Evolutionary conservation across 1,140 invertebrate species (phyloP), one percentile per base, ranked within the genome.

Genomic region (Drosophila sechellia): DNA sequence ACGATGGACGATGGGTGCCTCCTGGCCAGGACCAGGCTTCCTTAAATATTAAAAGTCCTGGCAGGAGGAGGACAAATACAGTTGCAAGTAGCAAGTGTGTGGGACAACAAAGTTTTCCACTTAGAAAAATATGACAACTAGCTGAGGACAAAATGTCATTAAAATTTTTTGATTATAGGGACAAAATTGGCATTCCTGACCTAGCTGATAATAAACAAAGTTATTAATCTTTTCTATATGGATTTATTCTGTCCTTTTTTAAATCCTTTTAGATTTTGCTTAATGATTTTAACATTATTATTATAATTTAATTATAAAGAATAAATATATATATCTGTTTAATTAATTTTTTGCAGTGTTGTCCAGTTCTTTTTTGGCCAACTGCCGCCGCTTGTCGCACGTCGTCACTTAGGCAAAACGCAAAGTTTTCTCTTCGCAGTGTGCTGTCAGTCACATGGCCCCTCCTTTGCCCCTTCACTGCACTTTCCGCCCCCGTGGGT

Each of bases 341-440:
- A 5, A 5, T 39, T 5, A n/a, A 42, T 43, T 43, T 43, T 11
- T 63, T 27, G 0, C 31, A 15, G 15, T 50, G 52, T 11, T 27
- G 12, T 5, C 22, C 40, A 37, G 11, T 40, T 52, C 58, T 72
- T 39, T 61, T 55, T 43, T 60, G 10, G 37, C 58, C 69, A 73
- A 74, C 59, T 64, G 57, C 61, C 66, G 69, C 59, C 83, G 78
- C 83, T 79, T 87, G 83, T 86, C 79, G 79, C 83, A 86, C 83
- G 83, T 86, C 83, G 83, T 86, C 83, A 87, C 83, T 87, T 87
- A 87, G 81, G 83, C 83, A 83, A 87, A 86, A 86, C 83, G 70
- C 58, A 86, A 86, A 86, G 83, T 86, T 86, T 87, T 50, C 74
- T 59, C 54, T 17, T 73, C 57, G 61, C 61, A 68, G 73, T 55